A percentile compares a stretch with the other conserved stretches of the same genome.
These are phyloP conservation scores for Eupsilia transversa DNA, from an alignment of 2,888 invertebrate genomes.

Conservation along the genomic window DNA sequence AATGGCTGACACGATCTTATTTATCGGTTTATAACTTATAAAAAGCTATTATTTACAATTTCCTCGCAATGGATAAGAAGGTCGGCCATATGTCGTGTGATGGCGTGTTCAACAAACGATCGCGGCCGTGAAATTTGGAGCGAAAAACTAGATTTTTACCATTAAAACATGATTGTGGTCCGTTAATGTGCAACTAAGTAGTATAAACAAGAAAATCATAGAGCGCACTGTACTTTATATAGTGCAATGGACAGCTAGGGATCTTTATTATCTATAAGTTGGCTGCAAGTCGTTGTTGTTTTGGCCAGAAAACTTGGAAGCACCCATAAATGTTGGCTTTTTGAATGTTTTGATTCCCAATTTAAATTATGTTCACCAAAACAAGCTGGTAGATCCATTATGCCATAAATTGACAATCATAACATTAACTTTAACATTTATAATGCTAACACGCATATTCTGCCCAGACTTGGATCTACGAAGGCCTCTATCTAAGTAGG, in stretches of 20 bases:
- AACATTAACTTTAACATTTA: conserved; percentile 3
- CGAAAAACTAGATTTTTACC: conserved; percentile 81
- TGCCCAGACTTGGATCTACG: conserved; percentile 10
- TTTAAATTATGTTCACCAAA: conserved; percentile 19
- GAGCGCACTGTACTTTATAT: conserved; percentile 17
- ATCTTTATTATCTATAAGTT: not conserved
- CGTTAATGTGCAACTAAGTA: conserved; percentile 59
- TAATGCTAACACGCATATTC: conserved; percentile 17
- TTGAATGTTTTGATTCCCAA: conserved; percentile 6
- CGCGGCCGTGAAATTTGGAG: conserved; percentile 81
- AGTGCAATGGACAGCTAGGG: conserved; percentile 10
- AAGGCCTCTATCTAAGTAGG: conserved; percentile 27
- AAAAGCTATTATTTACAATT: conserved; percentile 62
- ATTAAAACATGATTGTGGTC: conserved; percentile 68
- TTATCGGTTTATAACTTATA: conserved; percentile 46
- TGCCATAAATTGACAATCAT: not conserved
- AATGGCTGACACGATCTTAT: conserved; percentile 31
- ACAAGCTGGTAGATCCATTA: conserved; percentile 18
- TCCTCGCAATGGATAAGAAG: conserved; percentile 65
- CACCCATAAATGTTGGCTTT: not conserved
- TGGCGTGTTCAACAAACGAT: conserved; percentile 64
- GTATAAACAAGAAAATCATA: conserved; percentile 53
- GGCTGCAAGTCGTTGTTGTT: conserved; percentile 2
- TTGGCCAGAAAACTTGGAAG: not conserved
- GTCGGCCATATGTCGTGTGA: conserved; percentile 61